Evolutionary conservation across 2,113 vertebrate genomes (phyloP).

Genomic region (Odontophorus gujanensis): DNA sequence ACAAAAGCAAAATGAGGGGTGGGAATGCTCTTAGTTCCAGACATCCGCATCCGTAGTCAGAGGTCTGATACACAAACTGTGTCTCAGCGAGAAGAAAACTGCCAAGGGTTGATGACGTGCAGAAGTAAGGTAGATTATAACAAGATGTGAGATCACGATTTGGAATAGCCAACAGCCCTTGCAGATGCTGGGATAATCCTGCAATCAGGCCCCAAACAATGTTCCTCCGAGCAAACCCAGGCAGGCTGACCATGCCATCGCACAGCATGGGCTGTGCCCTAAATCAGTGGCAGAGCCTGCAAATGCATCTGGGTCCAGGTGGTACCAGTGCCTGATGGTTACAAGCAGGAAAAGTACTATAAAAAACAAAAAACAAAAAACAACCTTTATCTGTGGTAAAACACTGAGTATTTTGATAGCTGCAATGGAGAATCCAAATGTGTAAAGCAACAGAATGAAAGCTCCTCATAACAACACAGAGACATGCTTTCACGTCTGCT

Average conservation of each 20-base stretch:
- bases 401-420: not conserved
- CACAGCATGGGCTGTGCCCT: not conserved
- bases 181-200: not conserved
- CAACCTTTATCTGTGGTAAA: not conserved
- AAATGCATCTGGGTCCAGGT: not conserved
- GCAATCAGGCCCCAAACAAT: conserved; percentile 18
- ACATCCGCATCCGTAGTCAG: not conserved
- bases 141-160: conserved; percentile 17
- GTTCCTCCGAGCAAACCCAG: not conserved
- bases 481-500: not conserved
- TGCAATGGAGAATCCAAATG: not conserved
- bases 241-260: not conserved
- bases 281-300: not conserved
- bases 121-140: conserved; percentile 51
- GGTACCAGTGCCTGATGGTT: not conserved
- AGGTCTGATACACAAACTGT: not conserved
- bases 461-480: not conserved
- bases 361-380: not conserved
- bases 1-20: conserved; percentile 2
- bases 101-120: not conserved
- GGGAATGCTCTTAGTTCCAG: conserved; percentile 48
- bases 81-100: not conserved
- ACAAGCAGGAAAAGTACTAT: not conserved
- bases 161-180: conserved; percentile 2
- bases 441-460: not conserved